These are phyloP conservation scores for Mionectes macconnelli DNA, from an alignment of 2,113 vertebrate species.

Conservation along the genomic window DNA sequence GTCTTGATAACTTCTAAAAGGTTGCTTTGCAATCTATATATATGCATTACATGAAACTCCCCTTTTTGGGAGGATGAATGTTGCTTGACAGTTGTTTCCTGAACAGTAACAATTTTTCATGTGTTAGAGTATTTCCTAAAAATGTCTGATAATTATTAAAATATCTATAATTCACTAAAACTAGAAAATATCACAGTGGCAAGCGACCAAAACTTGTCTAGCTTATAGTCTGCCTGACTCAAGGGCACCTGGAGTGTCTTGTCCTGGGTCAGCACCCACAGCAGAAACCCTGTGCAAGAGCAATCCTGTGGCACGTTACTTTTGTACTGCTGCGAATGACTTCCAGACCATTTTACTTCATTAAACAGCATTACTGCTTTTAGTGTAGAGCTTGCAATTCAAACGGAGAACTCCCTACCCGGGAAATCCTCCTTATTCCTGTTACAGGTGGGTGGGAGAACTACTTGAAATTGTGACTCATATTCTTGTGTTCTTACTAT, in stretches of 20 bases:
- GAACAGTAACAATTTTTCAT: neutral
- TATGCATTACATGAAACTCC: neutral
- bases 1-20: neutral
- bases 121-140: neutral
- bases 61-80: neutral
- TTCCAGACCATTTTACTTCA: neutral
- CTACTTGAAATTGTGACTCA: conserved; percentile 9
- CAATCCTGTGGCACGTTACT: neutral
- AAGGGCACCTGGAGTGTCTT: neutral
- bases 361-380: neutral
- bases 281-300: neutral
- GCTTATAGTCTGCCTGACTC: neutral
- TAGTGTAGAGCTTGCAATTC: neutral
- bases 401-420: neutral
- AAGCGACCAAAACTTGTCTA: neutral
- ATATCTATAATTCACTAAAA: neutral
- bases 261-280: neutral
- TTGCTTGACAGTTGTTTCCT: neutral
- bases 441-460: neutral
- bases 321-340: neutral
- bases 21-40: neutral
- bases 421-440: neutral
- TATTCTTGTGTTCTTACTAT: neutral
- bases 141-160: neutral
- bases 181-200: neutral